phyloP scores from a whole-genome alignment of 2,113 vertebrate species.

The Ancistrus triradiatus region DNA sequence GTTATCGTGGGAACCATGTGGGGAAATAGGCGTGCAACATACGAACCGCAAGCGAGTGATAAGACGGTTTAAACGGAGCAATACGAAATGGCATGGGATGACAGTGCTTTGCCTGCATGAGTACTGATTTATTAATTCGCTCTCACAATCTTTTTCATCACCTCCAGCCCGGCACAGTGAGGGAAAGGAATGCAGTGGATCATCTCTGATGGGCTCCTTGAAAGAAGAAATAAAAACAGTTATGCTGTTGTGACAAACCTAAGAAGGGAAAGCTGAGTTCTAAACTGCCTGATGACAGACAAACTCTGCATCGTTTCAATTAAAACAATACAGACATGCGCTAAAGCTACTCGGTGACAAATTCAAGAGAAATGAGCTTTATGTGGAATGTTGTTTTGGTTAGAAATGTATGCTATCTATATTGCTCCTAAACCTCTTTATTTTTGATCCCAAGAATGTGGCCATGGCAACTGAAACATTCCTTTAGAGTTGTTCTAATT shows the following conservation, averaged over 20 bases:
- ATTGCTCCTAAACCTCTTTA: too few species aligned
- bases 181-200: slow-evolving; percentile 53
- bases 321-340: slow-evolving; percentile 33
- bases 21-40: too few species aligned
- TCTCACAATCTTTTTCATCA: slow-evolving; percentile 60
- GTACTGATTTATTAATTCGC: slow-evolving; percentile 41
- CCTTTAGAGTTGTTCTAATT: too few species aligned
- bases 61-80: not conserved
- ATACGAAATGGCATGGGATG: slow-evolving; percentile 20
- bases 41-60: not conserved
- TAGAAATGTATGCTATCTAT: too few species aligned
- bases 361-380: slow-evolving; percentile 17
- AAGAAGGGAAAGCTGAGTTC: slow-evolving; percentile 51
- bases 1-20: too few species aligned
- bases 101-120: slow-evolving; percentile 15
- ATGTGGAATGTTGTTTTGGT: too few species aligned
- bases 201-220: slow-evolving; percentile 48
- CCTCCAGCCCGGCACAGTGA: slow-evolving; percentile 47
- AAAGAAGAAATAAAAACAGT: slow-evolving; percentile 54
- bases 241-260: slow-evolving; percentile 53
- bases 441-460: too few species aligned
- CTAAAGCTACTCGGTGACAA: slow-evolving; percentile 31
- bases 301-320: slow-evolving; percentile 45
- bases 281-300: slow-evolving; percentile 57
- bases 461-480: too few species aligned